Conservation (phyloP, 2,113 vertebrate species). For the Albula glossodonta region DNA sequence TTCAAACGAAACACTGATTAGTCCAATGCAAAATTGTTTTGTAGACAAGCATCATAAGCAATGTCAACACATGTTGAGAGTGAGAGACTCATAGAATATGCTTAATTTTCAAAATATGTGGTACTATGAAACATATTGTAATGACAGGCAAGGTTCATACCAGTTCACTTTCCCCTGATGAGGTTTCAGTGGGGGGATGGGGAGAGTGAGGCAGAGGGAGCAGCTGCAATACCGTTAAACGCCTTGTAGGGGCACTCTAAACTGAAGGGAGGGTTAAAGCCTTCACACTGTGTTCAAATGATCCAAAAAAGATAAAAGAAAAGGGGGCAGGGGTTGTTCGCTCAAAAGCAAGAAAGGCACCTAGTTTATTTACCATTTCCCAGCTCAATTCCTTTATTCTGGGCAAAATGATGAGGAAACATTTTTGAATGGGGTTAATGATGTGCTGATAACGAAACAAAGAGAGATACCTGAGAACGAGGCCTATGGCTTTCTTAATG, state of each 20-base stretch:
- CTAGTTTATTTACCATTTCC: no score
- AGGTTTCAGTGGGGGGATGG: background rate
- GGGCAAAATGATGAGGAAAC: background rate
- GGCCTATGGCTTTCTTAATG: no score
- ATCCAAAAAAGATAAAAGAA: background rate
- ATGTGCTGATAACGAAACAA: background rate
- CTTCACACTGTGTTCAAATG: background rate
- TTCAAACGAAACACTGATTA: no score
- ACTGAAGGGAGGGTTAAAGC: conserved; percentile 5
- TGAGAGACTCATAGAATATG: no score
- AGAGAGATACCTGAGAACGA: no score
- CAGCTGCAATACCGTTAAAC: conserved; percentile 2
- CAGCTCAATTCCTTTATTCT: background rate
- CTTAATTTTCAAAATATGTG: no score
- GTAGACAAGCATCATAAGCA: no score
- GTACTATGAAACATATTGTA: no score
- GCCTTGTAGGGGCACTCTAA: conserved; percentile 20
- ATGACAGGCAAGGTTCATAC: no score
- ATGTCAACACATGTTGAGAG: no score
- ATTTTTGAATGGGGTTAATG: background rate
- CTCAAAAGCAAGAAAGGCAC: background rate
- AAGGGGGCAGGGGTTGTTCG: background rate
- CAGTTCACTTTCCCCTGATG: background rate
- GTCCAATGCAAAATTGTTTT: no score
- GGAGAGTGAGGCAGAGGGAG: background rate